Evolutionary conservation across 2,888 invertebrate genomes (phyloP), one percentile per base, ranked within the genome.

Genomic region (Rhimphoctona megacephalus): DNA sequence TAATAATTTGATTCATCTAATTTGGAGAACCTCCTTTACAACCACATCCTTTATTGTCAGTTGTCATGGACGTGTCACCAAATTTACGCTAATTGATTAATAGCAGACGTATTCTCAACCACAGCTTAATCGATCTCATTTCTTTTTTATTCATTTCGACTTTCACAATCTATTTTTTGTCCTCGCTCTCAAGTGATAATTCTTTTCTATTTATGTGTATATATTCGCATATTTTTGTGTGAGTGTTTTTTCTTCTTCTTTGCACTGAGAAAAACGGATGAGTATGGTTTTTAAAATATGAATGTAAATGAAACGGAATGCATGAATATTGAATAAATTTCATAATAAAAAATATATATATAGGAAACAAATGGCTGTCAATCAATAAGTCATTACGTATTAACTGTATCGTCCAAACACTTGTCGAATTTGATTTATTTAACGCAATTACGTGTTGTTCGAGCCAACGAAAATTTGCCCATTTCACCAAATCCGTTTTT

Each of bases 1-100:
- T 86, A 82, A 81, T 74, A 86, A 88, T 86, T 86, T 72, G 52
- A 72, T 79, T 72, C 66, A 86, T 83, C 79, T 80, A 72, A 85
- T 87, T 88, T 76, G 84, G 81, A 86, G 79, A 87, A 87, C 74
- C 78, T 76, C 81, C 80, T 81, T 82, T 85, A 81, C 88, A 91
- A 91, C 91, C 91, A 91, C 91, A 91, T 87, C 90, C 90, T 90
- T 92, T 92, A 92, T 92, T 92, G 92, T 92, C 92, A 92, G 90
- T 91, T 92, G 92, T 90, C 92, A 91, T 91, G 92, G 92, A 92
- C 92, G 92, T 88, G 87, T 92, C 85, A 89, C 88, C 89, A 88
- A 89, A 85, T 88, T 85, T 87, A 86, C 67, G 84, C 86, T 82
- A 86, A 84, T 78, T 64, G 14, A 83, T 86, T 82, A 77, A 85